Conservation (phyloP, 23 tunicate genomes). For the Clavelina lepadiformis region DNA sequence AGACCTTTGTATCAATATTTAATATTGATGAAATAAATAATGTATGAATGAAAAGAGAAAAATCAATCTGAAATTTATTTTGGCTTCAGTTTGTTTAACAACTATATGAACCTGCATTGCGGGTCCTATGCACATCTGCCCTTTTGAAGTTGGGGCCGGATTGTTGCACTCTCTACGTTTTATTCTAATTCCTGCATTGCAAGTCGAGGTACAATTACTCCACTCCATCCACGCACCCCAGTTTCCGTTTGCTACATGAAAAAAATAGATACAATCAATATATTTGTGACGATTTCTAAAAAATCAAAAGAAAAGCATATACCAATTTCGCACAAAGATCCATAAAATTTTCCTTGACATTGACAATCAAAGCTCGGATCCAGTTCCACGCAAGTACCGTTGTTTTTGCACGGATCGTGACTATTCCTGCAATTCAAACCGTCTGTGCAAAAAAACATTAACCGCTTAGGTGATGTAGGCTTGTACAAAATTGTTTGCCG, state of each 20-base stretch:
- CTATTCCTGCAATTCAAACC: conserved; percentile 26
- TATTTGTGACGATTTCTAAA: neutral
- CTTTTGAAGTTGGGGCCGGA: conserved; percentile 69
- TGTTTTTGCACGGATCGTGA: conserved; percentile 31
- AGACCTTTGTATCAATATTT: no score
- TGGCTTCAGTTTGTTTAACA: no score
- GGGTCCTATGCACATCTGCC: conserved; percentile 54
- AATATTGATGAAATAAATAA: no score
- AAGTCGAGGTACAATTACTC: conserved; percentile 75
- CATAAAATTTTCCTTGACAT: conserved; percentile 19
- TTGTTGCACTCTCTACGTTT: conserved; percentile 58
- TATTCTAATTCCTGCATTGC: conserved; percentile 38
- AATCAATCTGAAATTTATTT: no score
- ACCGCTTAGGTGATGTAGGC: no score
- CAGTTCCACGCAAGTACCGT: conserved; percentile 38
- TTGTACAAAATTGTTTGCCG: no score
- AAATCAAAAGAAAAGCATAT: neutral
- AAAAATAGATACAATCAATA: neutral
- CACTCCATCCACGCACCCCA: conserved; percentile 72
- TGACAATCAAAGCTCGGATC: conserved; percentile 41
- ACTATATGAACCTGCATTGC: conserved; percentile 23
- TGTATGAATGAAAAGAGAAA: no score
- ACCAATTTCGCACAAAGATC: conserved; percentile 55
- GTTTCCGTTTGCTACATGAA: conserved; percentile 46
- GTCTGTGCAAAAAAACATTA: conserved; percentile 16